These are phyloP conservation scores for Brassicogethes aeneus DNA, from an alignment of 2,888 invertebrate species.

Conservation along the genomic window DNA sequence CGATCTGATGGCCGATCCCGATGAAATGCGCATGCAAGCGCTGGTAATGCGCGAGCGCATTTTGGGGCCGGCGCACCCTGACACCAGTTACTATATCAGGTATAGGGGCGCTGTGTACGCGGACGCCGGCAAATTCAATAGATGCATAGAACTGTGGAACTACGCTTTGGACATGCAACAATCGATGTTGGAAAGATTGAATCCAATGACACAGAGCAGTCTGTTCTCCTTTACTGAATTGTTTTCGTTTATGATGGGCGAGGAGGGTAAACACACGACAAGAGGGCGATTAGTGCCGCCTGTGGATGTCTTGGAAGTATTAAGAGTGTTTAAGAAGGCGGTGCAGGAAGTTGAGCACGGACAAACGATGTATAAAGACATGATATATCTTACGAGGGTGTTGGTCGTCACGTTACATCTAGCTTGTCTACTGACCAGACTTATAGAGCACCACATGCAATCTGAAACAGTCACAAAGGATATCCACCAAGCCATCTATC, in stretches of 20 bases:
- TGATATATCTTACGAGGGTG: conserved; percentile 71
- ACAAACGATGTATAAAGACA: conserved; percentile 60
- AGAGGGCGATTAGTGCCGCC: conserved; percentile 53
- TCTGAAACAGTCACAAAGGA: conserved; percentile 42
- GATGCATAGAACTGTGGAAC: conserved; percentile 92
- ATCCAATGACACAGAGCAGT: conserved; percentile 91
- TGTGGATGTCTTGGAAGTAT: conserved; percentile 72
- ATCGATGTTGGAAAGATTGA: conserved; percentile 82
- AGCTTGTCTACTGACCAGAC: conserved; percentile 64
- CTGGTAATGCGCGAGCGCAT: conserved; percentile 87
- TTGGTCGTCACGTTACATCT: conserved; percentile 80
- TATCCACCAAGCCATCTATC: conserved; percentile 66
- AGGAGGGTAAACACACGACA: conserved; percentile 57
- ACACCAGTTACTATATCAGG: conserved; percentile 93
- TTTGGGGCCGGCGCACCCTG: conserved; percentile 86
- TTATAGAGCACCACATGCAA: conserved; percentile 43
- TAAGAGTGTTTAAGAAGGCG: conserved; percentile 74
- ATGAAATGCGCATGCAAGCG: conserved; percentile 94
- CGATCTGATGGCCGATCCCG: conserved; percentile 84
- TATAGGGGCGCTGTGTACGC: conserved; percentile 69
- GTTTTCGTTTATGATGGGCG: conserved; percentile 89
- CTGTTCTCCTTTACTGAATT: conserved; percentile 92
- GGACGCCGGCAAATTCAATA: conserved; percentile 80
- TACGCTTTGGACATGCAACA: conserved; percentile 96
- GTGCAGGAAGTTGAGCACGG: conserved; percentile 66